Base-by-base conservation (phyloP, 2,888 invertebrate genomes). In the Cheilosia vernalis region DNA sequence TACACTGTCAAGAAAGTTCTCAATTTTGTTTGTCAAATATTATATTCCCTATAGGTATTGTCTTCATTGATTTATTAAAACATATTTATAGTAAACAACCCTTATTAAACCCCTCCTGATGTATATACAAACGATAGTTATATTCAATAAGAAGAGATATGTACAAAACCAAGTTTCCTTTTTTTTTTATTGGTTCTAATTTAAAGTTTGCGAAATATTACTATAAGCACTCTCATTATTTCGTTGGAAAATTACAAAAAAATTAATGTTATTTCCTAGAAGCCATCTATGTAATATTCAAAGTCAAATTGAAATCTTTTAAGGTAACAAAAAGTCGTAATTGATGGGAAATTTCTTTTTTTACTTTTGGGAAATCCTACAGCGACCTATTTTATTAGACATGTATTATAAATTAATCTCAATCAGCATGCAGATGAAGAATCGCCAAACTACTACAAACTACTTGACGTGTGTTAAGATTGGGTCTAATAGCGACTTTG, bases 51-150 rank as follows among this genome's bases (percentile, higher is more conserved):
- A 30, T 30, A 9, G 30, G 30, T 30, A 30, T 9, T 30, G 61
- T 27, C n/a, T 37, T 30, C 37, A 1, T 56, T 44, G 53, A 13
- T 30, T 30, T 1, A 15, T 64, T 37, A 21, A 37, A 53, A 74
- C 15, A 27, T 51, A 55, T 13, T 6, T 58, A 56, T 49, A 60
- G 70, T 83, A 73, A 56, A 67, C 61, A 83, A 61, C 83, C 83
- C 83, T 83, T 83, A 83, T 83, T 55, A 83, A 83, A 56, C 83
- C 83, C 83, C 83, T 83, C 83, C 83, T 83, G 51, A 69, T 82
- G 77, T 82, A 83, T 27, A 73, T 78, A 73, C 21, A 37, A 17
- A 49, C 27, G 56, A 63, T 15, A 47, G 33, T 42, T 30, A 67
- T 67, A 60, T 64, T 53, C 33, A 37, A 51, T 58, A 42, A 6